phyloP scores from a whole-genome alignment of 2,888 invertebrate genomes.

The Branchinecta sandiegonensis region DNA sequence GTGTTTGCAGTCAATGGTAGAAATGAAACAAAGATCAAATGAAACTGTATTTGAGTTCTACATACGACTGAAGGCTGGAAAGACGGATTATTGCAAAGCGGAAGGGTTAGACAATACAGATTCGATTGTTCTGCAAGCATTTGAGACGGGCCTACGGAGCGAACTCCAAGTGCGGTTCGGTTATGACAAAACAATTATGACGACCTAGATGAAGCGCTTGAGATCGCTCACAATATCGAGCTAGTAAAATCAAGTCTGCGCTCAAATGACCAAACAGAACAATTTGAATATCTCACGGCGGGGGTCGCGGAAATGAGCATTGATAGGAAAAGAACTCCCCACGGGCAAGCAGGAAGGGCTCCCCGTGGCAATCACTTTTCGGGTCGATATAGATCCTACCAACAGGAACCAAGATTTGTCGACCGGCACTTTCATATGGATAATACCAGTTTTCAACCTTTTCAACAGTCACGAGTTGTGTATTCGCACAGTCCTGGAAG shows the following conservation, averaged over 20 bases:
- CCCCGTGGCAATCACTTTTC: too few relatives aligned
- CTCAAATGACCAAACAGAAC: conserved; percentile 3
- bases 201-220: conserved; percentile 7
- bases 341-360: too few relatives aligned
- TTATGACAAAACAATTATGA: conserved; percentile 8
- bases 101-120: conserved; percentile 7
- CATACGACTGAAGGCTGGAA: too few relatives aligned
- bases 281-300: neutral
- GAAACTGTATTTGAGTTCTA: neutral
- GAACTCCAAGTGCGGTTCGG: neutral
- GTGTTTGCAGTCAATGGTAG: conserved; percentile 1
- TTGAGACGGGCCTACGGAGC: conserved; percentile 11
- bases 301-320: too few relatives aligned
- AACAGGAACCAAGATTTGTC: too few relatives aligned
- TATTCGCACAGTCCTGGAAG: neutral
- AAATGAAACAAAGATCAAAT: neutral
- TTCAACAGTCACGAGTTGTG: neutral
- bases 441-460: neutral
- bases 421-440: too few relatives aligned
- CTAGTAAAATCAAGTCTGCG: conserved; percentile 3
- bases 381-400: too few relatives aligned
- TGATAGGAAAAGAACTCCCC: too few relatives aligned
- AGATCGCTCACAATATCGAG: neutral
- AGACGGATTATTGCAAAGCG: neutral
- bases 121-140: conserved; percentile 6